Evolutionary conservation across 1,140 invertebrate genomes (phyloP).

Genomic region (Rhagoletis zephyria): DNA sequence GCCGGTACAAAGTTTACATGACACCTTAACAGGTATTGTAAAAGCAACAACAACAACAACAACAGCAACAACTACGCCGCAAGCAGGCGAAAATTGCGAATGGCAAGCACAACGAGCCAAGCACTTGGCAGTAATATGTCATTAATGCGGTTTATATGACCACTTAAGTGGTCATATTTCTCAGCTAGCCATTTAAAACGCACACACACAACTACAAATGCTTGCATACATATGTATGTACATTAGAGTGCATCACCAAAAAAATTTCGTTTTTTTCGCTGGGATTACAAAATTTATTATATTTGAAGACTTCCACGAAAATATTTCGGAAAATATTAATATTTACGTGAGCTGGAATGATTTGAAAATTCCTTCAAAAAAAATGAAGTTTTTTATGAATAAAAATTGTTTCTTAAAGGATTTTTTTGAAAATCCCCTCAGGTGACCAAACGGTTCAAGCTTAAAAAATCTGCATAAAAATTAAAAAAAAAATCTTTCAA

Average conservation of each 20-base stretch:
- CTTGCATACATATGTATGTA: background rate
- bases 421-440: too few relatives aligned
- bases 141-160: constrained; percentile 50
- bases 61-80: background rate
- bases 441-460: too few relatives aligned
- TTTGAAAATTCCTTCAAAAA: too few relatives aligned
- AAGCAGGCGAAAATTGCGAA: constrained; percentile 3
- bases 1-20: constrained; percentile 38
- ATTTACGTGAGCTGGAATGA: too few relatives aligned
- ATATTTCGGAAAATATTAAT: too few relatives aligned
- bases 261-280: too few relatives aligned
- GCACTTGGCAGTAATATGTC: constrained; percentile 44
- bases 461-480: too few relatives aligned
- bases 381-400: too few relatives aligned
- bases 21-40: background rate
- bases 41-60: constrained; percentile 23
- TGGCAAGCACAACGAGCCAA: constrained; percentile 16
- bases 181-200: background rate
- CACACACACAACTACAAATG: background rate
- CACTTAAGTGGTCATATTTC: constrained; percentile 49
- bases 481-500: background rate
- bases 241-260: too few relatives aligned
- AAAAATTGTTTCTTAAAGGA: too few relatives aligned
- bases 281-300: too few relatives aligned
- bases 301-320: too few relatives aligned